phyloP scores from a whole-genome alignment of 2,797 vertebrate species.

The Anguilla obscura region DNA sequence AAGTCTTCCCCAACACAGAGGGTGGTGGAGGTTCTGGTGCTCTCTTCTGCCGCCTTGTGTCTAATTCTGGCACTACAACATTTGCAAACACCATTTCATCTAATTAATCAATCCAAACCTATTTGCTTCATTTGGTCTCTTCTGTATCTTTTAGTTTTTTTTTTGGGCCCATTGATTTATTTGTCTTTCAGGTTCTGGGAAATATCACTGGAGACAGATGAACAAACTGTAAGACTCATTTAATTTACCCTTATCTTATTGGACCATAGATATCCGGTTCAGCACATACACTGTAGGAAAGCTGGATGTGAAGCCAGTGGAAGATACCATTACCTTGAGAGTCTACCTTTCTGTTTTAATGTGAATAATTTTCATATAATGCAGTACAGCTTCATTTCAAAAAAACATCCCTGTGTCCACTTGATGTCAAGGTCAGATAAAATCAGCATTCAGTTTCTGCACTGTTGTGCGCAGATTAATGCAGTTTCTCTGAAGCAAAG shows the following conservation, averaged over 20 bases:
- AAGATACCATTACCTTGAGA: not conserved
- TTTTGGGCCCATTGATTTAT: too few relatives aligned
- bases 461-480: not conserved
- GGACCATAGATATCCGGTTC: too few relatives aligned
- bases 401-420: not conserved
- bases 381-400: not conserved
- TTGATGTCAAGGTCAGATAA: not conserved
- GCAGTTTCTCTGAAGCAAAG: not conserved
- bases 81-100: not conserved
- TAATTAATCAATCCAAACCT: not conserved
- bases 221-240: too few relatives aligned
- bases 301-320: not conserved
- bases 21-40: not conserved
- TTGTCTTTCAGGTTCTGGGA: too few relatives aligned
- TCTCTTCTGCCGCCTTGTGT: not conserved
- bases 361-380: not conserved
- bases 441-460: not conserved
- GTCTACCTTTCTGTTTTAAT: not conserved
- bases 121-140: not conserved
- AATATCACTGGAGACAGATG: too few relatives aligned
- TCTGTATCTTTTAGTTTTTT: too few relatives aligned
- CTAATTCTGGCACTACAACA: not conserved
- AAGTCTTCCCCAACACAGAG: not conserved
- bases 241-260: too few relatives aligned
- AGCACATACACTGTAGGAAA: not conserved